Percentiles rank a stretch among this genome's conserved stretches.
Evolutionary conservation across 2,888 invertebrate species (phyloP).

Genomic region (Timandra comae): DNA sequence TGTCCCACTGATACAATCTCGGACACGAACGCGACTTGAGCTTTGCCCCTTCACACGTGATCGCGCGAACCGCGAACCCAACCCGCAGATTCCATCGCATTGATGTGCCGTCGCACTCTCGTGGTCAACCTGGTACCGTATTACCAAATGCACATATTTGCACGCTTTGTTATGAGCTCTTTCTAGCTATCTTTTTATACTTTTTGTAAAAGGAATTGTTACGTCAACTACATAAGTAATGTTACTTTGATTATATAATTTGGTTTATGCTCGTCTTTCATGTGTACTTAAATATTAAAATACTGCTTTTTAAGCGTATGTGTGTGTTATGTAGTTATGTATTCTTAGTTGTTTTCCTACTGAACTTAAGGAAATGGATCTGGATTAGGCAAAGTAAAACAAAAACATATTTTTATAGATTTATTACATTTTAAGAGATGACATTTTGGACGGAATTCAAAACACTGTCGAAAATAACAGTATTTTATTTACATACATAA

Average conservation of each 20-base stretch:
- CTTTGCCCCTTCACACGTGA: slow-evolving; percentile 73
- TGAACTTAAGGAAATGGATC: slow-evolving; percentile 10
- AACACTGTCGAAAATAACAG: slow-evolving; percentile 30
- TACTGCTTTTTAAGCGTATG: no score
- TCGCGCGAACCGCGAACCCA: slow-evolving; percentile 52
- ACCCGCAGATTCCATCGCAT: slow-evolving; percentile 60
- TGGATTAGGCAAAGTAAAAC: slow-evolving; percentile 14
- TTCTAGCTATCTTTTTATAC: no score
- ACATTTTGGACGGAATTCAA: slow-evolving; percentile 55
- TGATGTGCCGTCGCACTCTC: slow-evolving; percentile 44
- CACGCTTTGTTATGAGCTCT: slow-evolving; percentile 8
- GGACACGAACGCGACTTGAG: slow-evolving; percentile 64
- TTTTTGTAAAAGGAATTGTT: no score
- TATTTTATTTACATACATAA: slow-evolving; percentile 40
- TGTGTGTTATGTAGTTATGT: background rate
- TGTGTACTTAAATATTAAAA: no score
- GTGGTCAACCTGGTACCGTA: slow-evolving; percentile 23
- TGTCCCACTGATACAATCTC: slow-evolving; percentile 58
- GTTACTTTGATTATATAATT: no score
- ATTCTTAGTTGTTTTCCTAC: no score
- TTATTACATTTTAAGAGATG: slow-evolving; percentile 47
- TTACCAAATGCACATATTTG: slow-evolving; percentile 15
- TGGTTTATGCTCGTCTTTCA: no score
- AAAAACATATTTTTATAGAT: slow-evolving; percentile 13
- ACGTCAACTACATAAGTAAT: no score